These are phyloP conservation scores for Oreotrochilus melanogaster DNA, from an alignment of 2,113 vertebrate species.

Conservation along the genomic window DNA sequence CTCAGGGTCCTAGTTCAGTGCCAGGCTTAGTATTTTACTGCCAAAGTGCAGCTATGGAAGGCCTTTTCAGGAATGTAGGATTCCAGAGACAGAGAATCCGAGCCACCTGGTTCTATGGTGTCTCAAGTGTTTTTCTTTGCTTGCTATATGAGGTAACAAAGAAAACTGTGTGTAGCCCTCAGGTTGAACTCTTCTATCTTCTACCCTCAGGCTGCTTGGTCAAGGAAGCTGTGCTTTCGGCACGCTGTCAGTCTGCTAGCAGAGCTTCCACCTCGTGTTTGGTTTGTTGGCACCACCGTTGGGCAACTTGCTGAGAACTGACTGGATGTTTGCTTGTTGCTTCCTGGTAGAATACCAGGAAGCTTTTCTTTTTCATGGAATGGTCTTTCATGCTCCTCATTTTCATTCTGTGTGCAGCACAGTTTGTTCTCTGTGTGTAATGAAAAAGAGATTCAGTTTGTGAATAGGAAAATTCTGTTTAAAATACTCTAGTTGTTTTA, in stretches of 20 bases:
- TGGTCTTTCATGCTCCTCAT: conserved; percentile 55
- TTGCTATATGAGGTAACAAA: accelerated
- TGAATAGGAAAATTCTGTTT: conserved; percentile 47
- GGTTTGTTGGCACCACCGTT: background rate
- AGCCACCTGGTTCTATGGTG: background rate
- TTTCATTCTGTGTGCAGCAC: conserved; percentile 48
- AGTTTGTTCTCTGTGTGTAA: conserved; percentile 28
- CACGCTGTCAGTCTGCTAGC: background rate
- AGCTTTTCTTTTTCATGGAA: conserved; percentile 17
- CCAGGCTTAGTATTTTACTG: background rate
- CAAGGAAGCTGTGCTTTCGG: background rate
- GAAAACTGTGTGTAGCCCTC: background rate
- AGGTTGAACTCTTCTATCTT: background rate
- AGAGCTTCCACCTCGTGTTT: background rate
- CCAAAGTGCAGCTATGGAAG: accelerated
- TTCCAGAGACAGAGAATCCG: background rate
- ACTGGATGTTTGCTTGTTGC: accelerated
- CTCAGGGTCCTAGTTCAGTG: background rate
- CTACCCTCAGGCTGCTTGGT: background rate
- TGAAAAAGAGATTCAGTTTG: conserved; percentile 56
- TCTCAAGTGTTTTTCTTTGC: background rate
- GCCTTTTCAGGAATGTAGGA: background rate
- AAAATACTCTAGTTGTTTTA: conserved; percentile 38
- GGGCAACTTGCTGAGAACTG: background rate
- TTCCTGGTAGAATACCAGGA: no score